These are phyloP conservation scores for Anguilla anguilla DNA, from an alignment of 2,797 vertebrate species.

Conservation along the genomic window DNA sequence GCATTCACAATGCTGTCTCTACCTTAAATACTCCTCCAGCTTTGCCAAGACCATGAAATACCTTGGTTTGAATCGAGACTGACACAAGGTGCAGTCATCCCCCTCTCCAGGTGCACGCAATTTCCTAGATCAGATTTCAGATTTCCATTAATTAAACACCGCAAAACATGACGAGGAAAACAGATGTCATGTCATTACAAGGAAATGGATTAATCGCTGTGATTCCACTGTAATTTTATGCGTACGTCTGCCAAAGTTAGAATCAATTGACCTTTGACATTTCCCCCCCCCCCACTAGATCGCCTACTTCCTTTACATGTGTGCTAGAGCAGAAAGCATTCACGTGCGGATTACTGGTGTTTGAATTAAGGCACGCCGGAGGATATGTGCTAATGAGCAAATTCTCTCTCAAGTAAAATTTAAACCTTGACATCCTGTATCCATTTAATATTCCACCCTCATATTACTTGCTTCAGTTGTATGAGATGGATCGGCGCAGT, in stretches of 20 bases:
- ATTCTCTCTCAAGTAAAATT: slow-evolving; percentile 8
- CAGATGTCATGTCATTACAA: slow-evolving; percentile 52
- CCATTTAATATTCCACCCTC: not conserved
- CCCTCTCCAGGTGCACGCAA: slow-evolving; percentile 51
- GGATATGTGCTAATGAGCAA: slow-evolving; percentile 40
- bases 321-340: slow-evolving; percentile 19
- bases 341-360: slow-evolving; percentile 32
- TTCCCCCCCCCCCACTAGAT: slow-evolving; percentile 11
- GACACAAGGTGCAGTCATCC: not conserved
- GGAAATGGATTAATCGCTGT: slow-evolving; percentile 46
- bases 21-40: not conserved
- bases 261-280: slow-evolving; percentile 40
- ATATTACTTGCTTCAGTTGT: not conserved
- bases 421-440: slow-evolving; percentile 6
- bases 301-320: not conserved
- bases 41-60: not conserved
- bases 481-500: not conserved
- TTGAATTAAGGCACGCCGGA: slow-evolving; percentile 23
- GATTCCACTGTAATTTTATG: slow-evolving; percentile 25
- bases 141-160: slow-evolving; percentile 45
- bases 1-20: not conserved
- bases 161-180: slow-evolving; percentile 44
- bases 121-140: slow-evolving; percentile 42
- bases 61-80: not conserved
- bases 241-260: slow-evolving; percentile 41